Base-by-base conservation (phyloP, 1,140 invertebrate species). In the Camponotus vicinus region DNA sequence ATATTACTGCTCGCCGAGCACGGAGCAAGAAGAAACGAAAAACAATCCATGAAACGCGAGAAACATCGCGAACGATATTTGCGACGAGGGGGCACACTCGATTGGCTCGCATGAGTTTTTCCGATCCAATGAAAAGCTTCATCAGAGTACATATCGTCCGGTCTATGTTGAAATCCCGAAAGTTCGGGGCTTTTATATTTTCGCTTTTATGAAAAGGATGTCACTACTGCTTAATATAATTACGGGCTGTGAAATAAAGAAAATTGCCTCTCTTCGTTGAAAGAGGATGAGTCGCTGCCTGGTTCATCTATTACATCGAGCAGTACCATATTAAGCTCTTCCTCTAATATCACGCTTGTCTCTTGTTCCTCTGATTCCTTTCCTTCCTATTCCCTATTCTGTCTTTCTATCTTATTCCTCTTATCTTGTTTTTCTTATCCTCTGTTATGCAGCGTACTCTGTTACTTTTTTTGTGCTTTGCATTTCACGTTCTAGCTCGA, bases 1-100 rank as follows among this genome's bases (percentile, higher is more conserved):
- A 89, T 90, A 90, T 90, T 90, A 90, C 88, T 75, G 79, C 87
- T 90, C 85, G 84, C 59, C 73, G 85, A 49, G 82, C 75, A 73
- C 40, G 73, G 59, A 64, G 59, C 78, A 86, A 86, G 64, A 61
- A 82, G 79, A 45, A 73, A 75, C 69, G 69, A 75, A 75, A 83
- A 83, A 83, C 79, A 83, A 83, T 83, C 42, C 79, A 75, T 82
- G 69, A 73, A 82, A 89, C 63, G 84, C 61, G 88, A 89, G 86
- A 86, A 86, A 86, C 69, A 90, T 82, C 40, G 71, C 78, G 73
- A 82, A 73, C 85, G 89, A 87, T 89, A 84, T 66, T 80, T 52
- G 85, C 77, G 55, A 82, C 76, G 45, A 45, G 76, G 66, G 18
- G 57, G 52, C 42, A 57, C 70, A 37, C 59, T 55, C 67, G 52